Percentiles rank a stretch among this genome's conserved stretches.
These are phyloP conservation scores for Chroicocephalus ridibundus DNA, from an alignment of 2,113 vertebrate genomes.

Conservation along the genomic window DNA sequence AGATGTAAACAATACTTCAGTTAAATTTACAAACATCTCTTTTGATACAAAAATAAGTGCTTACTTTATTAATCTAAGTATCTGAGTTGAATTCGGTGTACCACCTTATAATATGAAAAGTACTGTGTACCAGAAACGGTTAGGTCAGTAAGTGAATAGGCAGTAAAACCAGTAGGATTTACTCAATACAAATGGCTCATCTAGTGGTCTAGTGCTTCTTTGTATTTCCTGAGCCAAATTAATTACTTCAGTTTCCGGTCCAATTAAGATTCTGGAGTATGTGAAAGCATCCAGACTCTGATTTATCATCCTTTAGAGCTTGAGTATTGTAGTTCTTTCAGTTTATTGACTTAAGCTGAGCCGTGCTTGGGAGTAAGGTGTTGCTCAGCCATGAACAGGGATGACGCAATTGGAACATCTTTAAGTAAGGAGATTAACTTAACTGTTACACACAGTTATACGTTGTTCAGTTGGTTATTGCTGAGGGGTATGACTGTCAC, in stretches of 20 bases:
- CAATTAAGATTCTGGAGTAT: background rate
- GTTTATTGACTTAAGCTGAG: background rate
- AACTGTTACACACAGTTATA: background rate
- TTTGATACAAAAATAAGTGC: background rate
- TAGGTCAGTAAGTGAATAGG: background rate
- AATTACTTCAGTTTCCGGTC: background rate
- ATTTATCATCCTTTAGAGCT: background rate
- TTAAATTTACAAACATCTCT: background rate
- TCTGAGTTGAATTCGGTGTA: background rate
- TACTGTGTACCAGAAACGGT: background rate
- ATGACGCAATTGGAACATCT: background rate
- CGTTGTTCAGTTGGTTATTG: background rate
- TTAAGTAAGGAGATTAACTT: background rate
- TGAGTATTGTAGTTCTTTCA: background rate
- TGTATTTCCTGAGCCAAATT: background rate
- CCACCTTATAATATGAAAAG: background rate
- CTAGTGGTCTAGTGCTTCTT: background rate
- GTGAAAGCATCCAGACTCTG: background rate
- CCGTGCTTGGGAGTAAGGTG: background rate
- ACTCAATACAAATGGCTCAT: background rate
- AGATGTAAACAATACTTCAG: background rate
- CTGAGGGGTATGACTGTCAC: background rate
- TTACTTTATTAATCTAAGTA: background rate
- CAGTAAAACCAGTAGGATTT: background rate
- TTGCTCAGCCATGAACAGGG: background rate